These are phyloP conservation scores for Catonia carolina DNA, from an alignment of 2,888 invertebrate genomes.

Conservation along the genomic window DNA sequence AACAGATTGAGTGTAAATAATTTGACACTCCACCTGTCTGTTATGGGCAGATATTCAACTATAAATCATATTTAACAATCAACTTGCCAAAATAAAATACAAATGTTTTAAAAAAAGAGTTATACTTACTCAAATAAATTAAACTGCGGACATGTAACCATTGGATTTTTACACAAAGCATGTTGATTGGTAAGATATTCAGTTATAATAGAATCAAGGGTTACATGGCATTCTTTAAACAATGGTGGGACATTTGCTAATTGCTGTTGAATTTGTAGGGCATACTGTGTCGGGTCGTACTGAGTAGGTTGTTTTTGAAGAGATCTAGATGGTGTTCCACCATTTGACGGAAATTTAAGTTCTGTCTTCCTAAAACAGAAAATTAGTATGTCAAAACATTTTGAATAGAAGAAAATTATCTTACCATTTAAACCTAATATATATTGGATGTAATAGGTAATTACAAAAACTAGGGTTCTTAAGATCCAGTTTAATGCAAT, in stretches of 20 bases:
- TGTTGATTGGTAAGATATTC: conserved; percentile 97
- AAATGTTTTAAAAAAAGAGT: neutral
- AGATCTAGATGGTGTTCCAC: conserved; percentile 39
- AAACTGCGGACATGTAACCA: conserved; percentile 95
- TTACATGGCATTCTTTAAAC: conserved; percentile 45
- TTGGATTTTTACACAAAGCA: conserved; percentile 95
- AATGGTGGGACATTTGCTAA: neutral
- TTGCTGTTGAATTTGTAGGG: too few species aligned
- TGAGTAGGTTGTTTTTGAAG: conserved; percentile 47
- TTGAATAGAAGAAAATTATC: neutral
- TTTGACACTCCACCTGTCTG: too few species aligned
- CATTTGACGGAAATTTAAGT: conserved; percentile 1
- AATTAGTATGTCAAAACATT: neutral
- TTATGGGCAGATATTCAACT: too few species aligned
- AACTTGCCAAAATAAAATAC: too few species aligned
- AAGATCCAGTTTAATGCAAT: too few species aligned
- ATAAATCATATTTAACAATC: too few species aligned
- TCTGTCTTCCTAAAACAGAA: conserved; percentile 17
- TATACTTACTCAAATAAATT: conserved; percentile 74
- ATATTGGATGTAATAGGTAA: too few species aligned
- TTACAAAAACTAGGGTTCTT: too few species aligned
- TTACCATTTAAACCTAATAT: neutral
- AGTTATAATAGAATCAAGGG: conserved; percentile 87
- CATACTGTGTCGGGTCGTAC: too few species aligned
- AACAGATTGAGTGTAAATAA: too few species aligned